A percentile compares a stretch with the other conserved stretches of the same genome.
phyloP scores from a whole-genome alignment of 1,140 invertebrate species.

The Danaus melanippus region DNA sequence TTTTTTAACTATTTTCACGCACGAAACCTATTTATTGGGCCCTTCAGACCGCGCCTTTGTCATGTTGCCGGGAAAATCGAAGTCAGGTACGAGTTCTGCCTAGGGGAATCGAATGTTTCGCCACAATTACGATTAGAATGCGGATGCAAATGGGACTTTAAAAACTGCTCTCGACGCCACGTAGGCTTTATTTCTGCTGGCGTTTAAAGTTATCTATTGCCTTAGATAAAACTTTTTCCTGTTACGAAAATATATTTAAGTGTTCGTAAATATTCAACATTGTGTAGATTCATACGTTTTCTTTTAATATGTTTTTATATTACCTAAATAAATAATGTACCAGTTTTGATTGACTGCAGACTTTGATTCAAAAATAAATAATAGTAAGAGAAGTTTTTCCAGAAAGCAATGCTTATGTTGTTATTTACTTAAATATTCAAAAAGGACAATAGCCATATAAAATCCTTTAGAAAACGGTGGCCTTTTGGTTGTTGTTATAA shows the following conservation, averaged over 20 bases:
- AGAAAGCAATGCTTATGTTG: too few relatives aligned
- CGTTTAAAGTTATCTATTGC: conserved; percentile 56
- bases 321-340: too few relatives aligned
- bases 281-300: too few relatives aligned
- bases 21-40: conserved; percentile 60
- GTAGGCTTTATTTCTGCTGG: conserved; percentile 60
- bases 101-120: conserved; percentile 39
- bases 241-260: conserved; percentile 26
- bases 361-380: too few relatives aligned
- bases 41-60: conserved; percentile 64
- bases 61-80: conserved; percentile 62
- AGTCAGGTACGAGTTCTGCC: conserved; percentile 49
- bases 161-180: conserved; percentile 45
- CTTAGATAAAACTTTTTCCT: conserved; percentile 60
- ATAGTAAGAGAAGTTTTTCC: too few relatives aligned
- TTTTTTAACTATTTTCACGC: conserved; percentile 64
- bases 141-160: conserved; percentile 61
- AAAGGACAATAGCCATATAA: neutral
- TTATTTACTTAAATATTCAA: too few relatives aligned
- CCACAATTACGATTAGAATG: conserved; percentile 63
- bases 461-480: conserved; percentile 16
- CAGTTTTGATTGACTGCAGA: too few relatives aligned
- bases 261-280: too few relatives aligned
- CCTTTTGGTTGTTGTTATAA: neutral
- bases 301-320: too few relatives aligned